Evolutionary conservation across 2,113 vertebrate genomes (phyloP), one percentile per base, ranked within the genome.

Genomic region (Emydocephalus ijimae): DNA sequence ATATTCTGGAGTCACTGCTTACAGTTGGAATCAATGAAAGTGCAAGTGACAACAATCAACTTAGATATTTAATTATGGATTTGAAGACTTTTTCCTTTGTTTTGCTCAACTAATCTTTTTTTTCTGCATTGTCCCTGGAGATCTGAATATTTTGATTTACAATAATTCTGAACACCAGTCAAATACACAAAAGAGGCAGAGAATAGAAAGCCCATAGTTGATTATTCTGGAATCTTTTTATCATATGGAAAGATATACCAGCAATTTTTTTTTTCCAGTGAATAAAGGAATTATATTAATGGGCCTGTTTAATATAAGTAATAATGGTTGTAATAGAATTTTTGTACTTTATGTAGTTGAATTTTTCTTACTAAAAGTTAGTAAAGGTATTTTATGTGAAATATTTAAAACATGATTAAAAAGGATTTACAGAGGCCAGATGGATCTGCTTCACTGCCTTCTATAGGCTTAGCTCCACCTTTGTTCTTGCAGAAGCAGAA

Each of bases 51-150:
- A 81, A 96, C 97, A 97, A 98, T 98, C 98, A 98, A 97, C 98
- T 98, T 98, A 96, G 97, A 97, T 98, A 98, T 98, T 98, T 98
- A 98, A 98, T 98, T 98, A 98, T 98, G 94, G 98, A 97, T 98
- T 97, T 95, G 97, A 96, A 94, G 97, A 94, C 96, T 95, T 92
- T 93, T 95, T 93, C 92, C 26, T 23, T 12, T 88, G 91, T 95
- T 92, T 94, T 93, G 94, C 97, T 98, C 95, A 96, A 96, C 94
- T 94, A 93, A 94, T 97, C 96, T 95, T 94, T 96, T 94, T 97
- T 97, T 97, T 96, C 95, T 95, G 97, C 96, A 96, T 91, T 87
- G n/a, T 97, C 96, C 93, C 95, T 85, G 48, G 96, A 96, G 96
- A 97, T 96, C 12, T 87, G 92, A 96, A 97, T 96, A 95, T 96